phyloP scores from a whole-genome alignment of 2,797 vertebrate genomes.

The Thunnus albacares region DNA sequence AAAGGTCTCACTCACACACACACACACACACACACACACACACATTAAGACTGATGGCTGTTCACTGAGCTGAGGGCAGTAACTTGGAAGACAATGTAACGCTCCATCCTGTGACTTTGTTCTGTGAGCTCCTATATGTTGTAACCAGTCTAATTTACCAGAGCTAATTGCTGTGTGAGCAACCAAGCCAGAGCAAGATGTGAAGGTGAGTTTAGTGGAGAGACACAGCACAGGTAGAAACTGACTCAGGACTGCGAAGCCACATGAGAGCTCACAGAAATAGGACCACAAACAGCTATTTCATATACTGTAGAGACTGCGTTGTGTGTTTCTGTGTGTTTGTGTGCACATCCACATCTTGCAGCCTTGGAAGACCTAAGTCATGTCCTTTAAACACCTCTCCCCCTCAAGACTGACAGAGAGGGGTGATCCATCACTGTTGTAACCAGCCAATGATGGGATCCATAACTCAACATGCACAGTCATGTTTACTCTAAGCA shows the following conservation, averaged over 20 bases:
- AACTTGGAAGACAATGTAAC: conserved; percentile 30
- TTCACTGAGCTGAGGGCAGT: conserved; percentile 31
- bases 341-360: not conserved
- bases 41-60: conserved; percentile 33
- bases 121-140: conserved; percentile 60
- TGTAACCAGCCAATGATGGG: conserved; percentile 70
- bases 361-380: conserved; percentile 45
- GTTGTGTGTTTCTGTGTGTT: conserved; percentile 3
- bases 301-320: conserved; percentile 9
- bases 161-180: conserved; percentile 74
- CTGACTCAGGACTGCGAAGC: conserved; percentile 30
- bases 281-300: conserved; percentile 31
- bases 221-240: conserved; percentile 24
- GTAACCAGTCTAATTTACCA: conserved; percentile 63
- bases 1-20: conserved; percentile 8
- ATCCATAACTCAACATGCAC: conserved; percentile 73
- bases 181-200: conserved; percentile 43
- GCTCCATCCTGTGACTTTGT: conserved; percentile 50
- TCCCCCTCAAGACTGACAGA: conserved; percentile 44
- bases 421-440: conserved; percentile 75
- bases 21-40: conserved; percentile 15
- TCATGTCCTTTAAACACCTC: conserved; percentile 44
- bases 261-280: conserved; percentile 39
- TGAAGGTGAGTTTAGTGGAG: conserved; percentile 58
- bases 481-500: conserved; percentile 78